phyloP scores from a whole-genome alignment of 2,797 vertebrate genomes.

The Myiotriccus ornatus region DNA sequence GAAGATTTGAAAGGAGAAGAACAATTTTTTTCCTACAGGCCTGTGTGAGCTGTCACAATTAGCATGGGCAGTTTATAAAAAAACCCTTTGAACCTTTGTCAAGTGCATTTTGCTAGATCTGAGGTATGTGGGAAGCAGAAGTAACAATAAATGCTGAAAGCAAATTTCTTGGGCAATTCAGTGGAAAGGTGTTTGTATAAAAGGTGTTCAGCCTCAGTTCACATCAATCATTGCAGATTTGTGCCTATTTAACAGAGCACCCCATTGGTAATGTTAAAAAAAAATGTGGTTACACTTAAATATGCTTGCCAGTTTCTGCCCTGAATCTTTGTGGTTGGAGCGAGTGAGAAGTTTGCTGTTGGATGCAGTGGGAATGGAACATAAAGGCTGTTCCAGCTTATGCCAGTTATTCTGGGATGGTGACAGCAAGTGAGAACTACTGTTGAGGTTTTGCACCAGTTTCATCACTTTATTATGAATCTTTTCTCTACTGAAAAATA shows the following conservation, averaged over 20 bases:
- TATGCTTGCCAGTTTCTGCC: neutral
- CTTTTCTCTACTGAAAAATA: neutral
- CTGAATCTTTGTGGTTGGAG: neutral
- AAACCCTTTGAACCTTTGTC: slow-evolving; percentile 33
- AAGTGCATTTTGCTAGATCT: slow-evolving; percentile 11
- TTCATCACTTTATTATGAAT: neutral
- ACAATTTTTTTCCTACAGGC: slow-evolving; percentile 1
- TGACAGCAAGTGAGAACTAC: neutral
- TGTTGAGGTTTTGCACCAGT: neutral
- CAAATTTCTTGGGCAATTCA: slow-evolving; percentile 25
- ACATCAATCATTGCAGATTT: neutral
- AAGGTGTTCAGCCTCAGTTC: neutral
- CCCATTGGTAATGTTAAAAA: neutral
- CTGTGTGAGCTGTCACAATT: neutral
- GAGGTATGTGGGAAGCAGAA: slow-evolving; percentile 28
- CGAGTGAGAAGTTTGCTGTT: neutral
- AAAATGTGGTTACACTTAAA: neutral
- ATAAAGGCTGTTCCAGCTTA: neutral
- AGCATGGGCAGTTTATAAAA: slow-evolving; percentile 15
- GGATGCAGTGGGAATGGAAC: neutral
- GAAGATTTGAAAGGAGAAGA: slow-evolving; percentile 1
- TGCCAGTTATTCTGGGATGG: neutral
- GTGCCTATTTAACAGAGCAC: neutral
- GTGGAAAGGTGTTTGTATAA: neutral
- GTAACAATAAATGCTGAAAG: slow-evolving; percentile 32